phyloP scores from a whole-genome alignment of 1,140 invertebrate species.

The Ceratitis capitata region DNA sequence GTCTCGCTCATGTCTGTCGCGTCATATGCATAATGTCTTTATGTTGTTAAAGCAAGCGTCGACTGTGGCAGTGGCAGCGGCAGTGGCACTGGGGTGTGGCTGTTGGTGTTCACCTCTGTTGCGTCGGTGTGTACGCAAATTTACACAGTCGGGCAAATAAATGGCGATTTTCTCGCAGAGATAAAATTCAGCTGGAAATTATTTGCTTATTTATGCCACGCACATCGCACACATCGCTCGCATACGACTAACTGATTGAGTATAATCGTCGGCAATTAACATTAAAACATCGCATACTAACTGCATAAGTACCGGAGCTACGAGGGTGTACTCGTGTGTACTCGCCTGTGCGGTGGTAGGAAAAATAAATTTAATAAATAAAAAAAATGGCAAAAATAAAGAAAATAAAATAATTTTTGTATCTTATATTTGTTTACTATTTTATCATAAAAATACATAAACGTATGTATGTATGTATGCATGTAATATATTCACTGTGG shows the following conservation, averaged over 20 bases:
- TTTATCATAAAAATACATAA: neutral
- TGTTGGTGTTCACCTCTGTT: neutral
- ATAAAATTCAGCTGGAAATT: neutral
- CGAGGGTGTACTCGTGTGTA: too few relatives aligned
- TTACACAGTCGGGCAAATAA: neutral
- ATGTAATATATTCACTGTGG: too few relatives aligned
- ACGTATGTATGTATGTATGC: too few relatives aligned
- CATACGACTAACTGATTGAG: constrained; percentile 40
- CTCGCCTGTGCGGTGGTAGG: neutral
- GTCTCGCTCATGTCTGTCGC: constrained; percentile 37
- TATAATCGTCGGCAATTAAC: constrained; percentile 39
- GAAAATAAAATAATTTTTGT: too few relatives aligned
- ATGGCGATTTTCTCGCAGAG: neutral
- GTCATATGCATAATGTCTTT: constrained; percentile 32
- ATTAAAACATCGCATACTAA: constrained; percentile 15
- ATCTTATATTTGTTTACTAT: neutral
- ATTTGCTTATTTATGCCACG: constrained; percentile 33
- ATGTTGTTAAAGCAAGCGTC: neutral
- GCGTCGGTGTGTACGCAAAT: neutral
- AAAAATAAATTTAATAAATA: neutral
- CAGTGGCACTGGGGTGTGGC: neutral
- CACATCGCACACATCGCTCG: constrained; percentile 13
- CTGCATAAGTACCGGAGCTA: neutral
- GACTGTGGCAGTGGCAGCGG: neutral
- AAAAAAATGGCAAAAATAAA: neutral